A percentile compares a stretch with the other conserved stretches of the same genome.
Conservation (phyloP, 2,797 vertebrate species). For the Danio tinwini region DNA sequence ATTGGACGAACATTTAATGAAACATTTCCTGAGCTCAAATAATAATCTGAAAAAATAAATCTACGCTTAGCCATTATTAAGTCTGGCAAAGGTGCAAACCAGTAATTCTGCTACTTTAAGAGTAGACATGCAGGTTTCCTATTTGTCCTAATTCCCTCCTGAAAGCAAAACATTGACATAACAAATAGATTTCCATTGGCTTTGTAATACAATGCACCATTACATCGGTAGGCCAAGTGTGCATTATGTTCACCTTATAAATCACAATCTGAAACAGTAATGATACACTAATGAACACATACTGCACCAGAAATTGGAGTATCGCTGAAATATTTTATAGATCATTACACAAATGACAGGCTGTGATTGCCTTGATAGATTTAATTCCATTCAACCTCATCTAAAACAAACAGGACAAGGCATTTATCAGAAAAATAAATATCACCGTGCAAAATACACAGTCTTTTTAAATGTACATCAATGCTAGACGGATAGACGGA, state of each 20-base stretch:
- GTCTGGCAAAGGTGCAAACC: too few species aligned
- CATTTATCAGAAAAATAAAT: too few species aligned
- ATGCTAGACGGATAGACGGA: too few species aligned
- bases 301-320: neutral
- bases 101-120: neutral
- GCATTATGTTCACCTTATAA: neutral
- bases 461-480: too few species aligned
- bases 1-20: too few species aligned
- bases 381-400: neutral
- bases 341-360: neutral
- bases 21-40: too few species aligned
- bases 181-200: neutral
- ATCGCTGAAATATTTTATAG: slow-evolving; percentile 1
- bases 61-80: too few species aligned
- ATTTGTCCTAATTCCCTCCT: neutral
- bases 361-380: neutral
- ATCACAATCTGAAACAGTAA: neutral
- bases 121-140: neutral
- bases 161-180: neutral
- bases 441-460: too few species aligned
- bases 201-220: slow-evolving; percentile 10
- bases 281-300: neutral
- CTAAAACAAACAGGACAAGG: neutral
- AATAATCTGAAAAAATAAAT: too few species aligned
- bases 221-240: neutral